Evolutionary conservation across 2,113 vertebrate species (phyloP).

Genomic region (Phylloscopus trochilus): DNA sequence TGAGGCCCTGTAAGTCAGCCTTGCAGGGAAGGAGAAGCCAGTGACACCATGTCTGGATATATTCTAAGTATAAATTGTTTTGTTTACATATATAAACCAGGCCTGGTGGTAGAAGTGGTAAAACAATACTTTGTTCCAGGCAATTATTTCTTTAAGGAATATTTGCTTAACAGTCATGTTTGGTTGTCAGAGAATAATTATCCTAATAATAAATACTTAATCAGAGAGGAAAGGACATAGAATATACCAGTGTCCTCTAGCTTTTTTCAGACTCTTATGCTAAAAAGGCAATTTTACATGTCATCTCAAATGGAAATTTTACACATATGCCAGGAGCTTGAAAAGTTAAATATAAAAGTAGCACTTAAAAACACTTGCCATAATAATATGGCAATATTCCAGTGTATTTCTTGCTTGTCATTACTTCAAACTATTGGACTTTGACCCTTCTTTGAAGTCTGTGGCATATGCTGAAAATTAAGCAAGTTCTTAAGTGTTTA

Average conservation of each 20-base stretch:
- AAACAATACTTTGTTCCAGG: background rate
- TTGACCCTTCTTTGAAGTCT: slow-evolving; percentile 52
- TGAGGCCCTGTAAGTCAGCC: slow-evolving; percentile 14
- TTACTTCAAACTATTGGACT: slow-evolving; percentile 45
- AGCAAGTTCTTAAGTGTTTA: slow-evolving; percentile 28
- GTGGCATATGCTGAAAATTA: slow-evolving; percentile 64
- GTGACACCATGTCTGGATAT: background rate
- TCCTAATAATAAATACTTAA: background rate
- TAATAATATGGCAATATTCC: background rate
- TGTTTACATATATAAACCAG: slow-evolving; percentile 19
- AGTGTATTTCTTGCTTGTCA: slow-evolving; percentile 19
- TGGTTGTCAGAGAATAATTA: background rate
- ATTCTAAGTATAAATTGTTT: slow-evolving; percentile 21
- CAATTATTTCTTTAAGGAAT: background rate
- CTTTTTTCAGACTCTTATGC: background rate
- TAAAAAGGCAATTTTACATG: background rate
- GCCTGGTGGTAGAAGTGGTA: background rate
- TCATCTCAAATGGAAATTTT: background rate
- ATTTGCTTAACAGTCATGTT: background rate
- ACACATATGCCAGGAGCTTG: background rate
- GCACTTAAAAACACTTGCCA: background rate
- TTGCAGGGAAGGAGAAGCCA: background rate
- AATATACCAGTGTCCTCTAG: background rate
- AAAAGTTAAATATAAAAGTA: slow-evolving; percentile 1
- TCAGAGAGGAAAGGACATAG: background rate